Conservation (phyloP, 2,888 invertebrate genomes). For the Agriotes lineatus region DNA sequence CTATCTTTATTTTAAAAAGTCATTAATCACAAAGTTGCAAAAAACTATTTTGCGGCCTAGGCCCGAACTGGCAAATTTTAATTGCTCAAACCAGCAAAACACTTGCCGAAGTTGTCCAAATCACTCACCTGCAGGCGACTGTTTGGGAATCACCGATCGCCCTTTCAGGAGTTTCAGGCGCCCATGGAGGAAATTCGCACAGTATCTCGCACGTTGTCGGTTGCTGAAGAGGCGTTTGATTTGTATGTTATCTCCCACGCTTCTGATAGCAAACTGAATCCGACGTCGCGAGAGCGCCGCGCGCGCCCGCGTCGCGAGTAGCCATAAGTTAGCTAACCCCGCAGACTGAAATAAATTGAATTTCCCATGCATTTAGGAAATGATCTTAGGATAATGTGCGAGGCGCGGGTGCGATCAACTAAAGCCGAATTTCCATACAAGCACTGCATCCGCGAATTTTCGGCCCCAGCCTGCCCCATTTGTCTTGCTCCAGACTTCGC, state of each 20-base stretch:
- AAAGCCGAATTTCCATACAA: background rate
- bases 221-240: slow-evolving; percentile 11
- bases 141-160: too few relatives aligned
- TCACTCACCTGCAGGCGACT: too few relatives aligned
- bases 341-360: slow-evolving; percentile 50
- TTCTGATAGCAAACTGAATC: slow-evolving; percentile 44
- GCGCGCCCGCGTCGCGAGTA: slow-evolving; percentile 48
- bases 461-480: too few relatives aligned
- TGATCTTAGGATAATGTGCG: slow-evolving; percentile 11
- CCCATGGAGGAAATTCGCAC: background rate
- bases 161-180: background rate
- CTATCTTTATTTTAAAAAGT: background rate
- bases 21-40: background rate
- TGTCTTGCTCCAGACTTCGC: background rate
- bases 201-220: slow-evolving; percentile 29
- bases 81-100: too few relatives aligned
- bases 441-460: too few relatives aligned
- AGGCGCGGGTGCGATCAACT: background rate
- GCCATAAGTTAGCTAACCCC: slow-evolving; percentile 44
- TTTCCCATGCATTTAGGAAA: slow-evolving; percentile 44
- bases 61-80: too few relatives aligned
- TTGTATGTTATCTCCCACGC: slow-evolving; percentile 37
- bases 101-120: too few relatives aligned
- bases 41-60: too few relatives aligned
- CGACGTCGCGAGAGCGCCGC: slow-evolving; percentile 43